Conservation (phyloP, 1,140 invertebrate genomes). For the Dendroctonus valens region DNA sequence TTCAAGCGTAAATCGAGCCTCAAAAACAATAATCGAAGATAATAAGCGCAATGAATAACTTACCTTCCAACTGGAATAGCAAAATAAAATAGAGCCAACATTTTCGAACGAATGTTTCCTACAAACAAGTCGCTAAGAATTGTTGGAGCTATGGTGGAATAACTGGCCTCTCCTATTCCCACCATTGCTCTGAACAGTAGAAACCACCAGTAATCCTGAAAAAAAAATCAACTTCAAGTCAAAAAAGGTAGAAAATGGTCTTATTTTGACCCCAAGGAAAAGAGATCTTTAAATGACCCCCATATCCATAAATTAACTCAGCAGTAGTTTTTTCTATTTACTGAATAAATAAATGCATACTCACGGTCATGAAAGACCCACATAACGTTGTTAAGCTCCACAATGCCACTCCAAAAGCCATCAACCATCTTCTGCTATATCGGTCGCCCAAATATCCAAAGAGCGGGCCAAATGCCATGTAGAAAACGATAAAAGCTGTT, state of each 20-base stretch:
- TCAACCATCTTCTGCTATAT: conserved; percentile 84
- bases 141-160: conserved; percentile 98
- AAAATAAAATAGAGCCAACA: conserved; percentile 98
- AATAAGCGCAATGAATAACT: conserved; percentile 32
- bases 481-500: conserved; percentile 93
- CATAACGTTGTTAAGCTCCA: conserved; percentile 92
- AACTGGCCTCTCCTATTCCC: conserved; percentile 97
- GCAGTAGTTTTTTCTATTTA: too few relatives aligned
- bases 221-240: conserved; percentile 36
- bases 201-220: conserved; percentile 75
- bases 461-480: conserved; percentile 96
- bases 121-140: conserved; percentile 98
- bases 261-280: neutral
- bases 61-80: conserved; percentile 98
- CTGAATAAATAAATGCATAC: conserved; percentile 35
- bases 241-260: neutral
- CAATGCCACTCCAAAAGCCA: conserved; percentile 86
- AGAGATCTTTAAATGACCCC: too few relatives aligned
- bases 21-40: conserved; percentile 1
- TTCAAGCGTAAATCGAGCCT: too few relatives aligned
- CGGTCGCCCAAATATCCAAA: conserved; percentile 98
- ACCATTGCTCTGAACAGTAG: conserved; percentile 88
- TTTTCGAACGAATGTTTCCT: conserved; percentile 82
- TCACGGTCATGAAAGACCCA: conserved; percentile 88
- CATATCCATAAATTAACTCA: too few relatives aligned